Base-by-base conservation (phyloP, 2,113 vertebrate genomes). In the Nasalis larvatus region DNA sequence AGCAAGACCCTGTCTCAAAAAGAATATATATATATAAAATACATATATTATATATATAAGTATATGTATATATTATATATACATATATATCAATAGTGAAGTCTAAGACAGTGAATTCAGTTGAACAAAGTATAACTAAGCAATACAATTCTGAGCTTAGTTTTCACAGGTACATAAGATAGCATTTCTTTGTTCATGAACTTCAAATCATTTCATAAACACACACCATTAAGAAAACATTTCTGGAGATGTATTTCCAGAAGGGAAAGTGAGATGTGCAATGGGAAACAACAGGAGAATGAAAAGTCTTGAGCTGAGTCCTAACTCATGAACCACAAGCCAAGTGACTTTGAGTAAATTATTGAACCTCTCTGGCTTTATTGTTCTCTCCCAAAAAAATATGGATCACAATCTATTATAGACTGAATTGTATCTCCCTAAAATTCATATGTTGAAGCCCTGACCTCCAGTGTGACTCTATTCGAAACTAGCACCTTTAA, bases 181-280 rank as follows among this genome's bases (percentile, higher is more conserved):
- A 52, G 16, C 17, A 45, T 32, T 90, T 74, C 42, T 94, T 68
- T 58, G 56, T 86, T 18, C 40, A 68, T 20, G 69, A 88, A 68
- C 11, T 54, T 74, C 58, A 95, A 85, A 84, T 88, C 4, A 84
- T 80, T 63, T 88, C 47, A 80, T 40, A 47, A 87, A 21, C 10
- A 95, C 30, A 45, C n/a, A 14, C 23, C 35, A 56, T 5, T 8
- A 54, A 83, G n/a, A 74, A 96, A 73, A 37, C 3, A 87, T 60
- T 85, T 95, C 40, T 52, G 40, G 20, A 89, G 77, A 96, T 69
- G 40, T 96, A 86, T 73, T 96, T 66, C 52, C 69, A 87, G 20
- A 83, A 82, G 14, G 3, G 60, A 84, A 47, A 73, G 18, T 77
- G 78, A 90, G 32, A 66, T 47, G 56, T 58, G 13, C 8, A 18